Base-by-base conservation (phyloP, 2,113 vertebrate species). In the Leptocoma aspasia region DNA sequence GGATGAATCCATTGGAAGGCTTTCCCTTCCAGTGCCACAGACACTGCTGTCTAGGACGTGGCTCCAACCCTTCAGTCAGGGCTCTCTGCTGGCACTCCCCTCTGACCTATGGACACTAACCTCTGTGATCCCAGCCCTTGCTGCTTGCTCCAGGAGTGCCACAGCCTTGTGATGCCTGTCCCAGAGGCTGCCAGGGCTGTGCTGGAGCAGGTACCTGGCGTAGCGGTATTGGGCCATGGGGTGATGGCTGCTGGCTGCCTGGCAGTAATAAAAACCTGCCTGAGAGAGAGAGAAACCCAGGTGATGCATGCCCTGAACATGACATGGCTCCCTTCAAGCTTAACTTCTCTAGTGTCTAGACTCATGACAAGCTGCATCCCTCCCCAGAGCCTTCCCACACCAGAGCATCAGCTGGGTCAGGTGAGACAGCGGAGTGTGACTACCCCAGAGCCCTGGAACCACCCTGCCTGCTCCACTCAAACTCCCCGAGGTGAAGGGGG, bases 171-270 rank as follows among this genome's bases (percentile, higher is more conserved):
- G 96, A 4, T 47, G 60, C 72, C 98, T 92, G 64, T 96, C 85
- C 50, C 68, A 35, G 33, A 66, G 95, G 7, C 76, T 85, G 69
- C 96, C 97, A 92, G 95, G 95, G 33, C 97, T 95, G 81, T 88
- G 97, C 94, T 85, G 93, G 10, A 99, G 85, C 33, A 99, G 97
- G 92, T 98, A 97, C 78, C 98, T 98, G 49, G 98, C 99, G 23
- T 97, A 99, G 81, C 98, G 98, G 92, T 99, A 99, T 95, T 99
- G 99, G 77, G 99, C 99, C 97, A 98, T 98, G 75, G 68, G 92
- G 96, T 99, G 99, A 41, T 95, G 98, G 33, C 96, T 97, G 17
- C 39, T 88, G 30, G 99, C 99, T 39, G 99, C 99, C 7, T 89
- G 89, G 26, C 83, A 93, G 96, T 99, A 99, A 96, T 98, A 99